These are phyloP conservation scores for Muraenolepis orangiensis DNA, from an alignment of 2,797 vertebrate genomes.

Conservation along the genomic window DNA sequence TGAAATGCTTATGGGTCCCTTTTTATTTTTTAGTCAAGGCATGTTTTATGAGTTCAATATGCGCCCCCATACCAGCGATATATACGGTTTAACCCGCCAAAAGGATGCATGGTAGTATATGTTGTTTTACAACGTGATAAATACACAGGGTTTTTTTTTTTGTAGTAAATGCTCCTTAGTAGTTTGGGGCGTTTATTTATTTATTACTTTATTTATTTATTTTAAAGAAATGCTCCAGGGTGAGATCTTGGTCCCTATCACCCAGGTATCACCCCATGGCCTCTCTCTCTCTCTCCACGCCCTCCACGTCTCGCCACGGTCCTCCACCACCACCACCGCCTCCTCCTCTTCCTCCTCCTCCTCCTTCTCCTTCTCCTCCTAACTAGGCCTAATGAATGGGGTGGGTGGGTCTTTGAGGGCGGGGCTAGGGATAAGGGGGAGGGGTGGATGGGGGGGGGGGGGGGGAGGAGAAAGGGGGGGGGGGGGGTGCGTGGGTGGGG, in stretches of 20 bases:
- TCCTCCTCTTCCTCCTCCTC: slow-evolving; percentile 45
- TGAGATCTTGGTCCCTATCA: no score
- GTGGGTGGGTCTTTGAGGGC: slow-evolving; percentile 22
- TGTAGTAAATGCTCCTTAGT: no score
- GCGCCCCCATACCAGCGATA: not conserved
- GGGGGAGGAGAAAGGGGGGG: not conserved
- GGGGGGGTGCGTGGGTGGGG: slow-evolving; percentile 77
- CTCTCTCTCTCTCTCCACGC: no score
- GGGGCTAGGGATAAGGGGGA: not conserved
- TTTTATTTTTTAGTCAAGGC: not conserved
- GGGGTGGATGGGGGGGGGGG: slow-evolving; percentile 70
- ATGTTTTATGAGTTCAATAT: no score
- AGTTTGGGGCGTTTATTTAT: not conserved
- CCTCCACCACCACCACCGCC: not conserved
- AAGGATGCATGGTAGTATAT: not conserved
- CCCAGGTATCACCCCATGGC: no score
- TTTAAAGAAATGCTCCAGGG: no score
- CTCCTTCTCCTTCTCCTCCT: slow-evolving; percentile 67
- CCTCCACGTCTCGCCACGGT: slow-evolving; percentile 25
- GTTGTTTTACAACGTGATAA: not conserved
- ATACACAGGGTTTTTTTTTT: not conserved
- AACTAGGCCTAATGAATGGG: slow-evolving; percentile 77
- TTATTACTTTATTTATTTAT: no score
- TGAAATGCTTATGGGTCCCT: no score
- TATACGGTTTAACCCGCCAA: not conserved